Conservation (phyloP, 2,113 vertebrate genomes). For the Isurus oxyrinchus region DNA sequence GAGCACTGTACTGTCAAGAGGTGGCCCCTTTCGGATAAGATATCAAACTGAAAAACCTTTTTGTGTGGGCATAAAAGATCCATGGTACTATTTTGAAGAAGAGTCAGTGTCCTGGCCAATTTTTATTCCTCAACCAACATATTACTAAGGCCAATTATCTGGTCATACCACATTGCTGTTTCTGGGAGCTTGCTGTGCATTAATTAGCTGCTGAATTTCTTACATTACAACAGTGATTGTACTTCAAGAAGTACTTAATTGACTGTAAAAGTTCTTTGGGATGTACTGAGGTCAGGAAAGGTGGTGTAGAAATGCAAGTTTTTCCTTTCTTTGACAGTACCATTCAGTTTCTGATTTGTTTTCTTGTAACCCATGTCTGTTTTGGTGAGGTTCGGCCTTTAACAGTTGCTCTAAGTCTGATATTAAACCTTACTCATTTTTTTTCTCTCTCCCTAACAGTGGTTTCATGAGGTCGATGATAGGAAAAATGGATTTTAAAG, state of each 20-base stretch:
- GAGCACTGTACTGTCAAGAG: background rate
- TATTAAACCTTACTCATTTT: background rate
- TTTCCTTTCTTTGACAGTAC: background rate
- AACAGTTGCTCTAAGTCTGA: background rate
- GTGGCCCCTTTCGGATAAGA: background rate
- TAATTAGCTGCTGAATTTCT: background rate
- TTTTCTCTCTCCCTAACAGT: conserved; percentile 44
- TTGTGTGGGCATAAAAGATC: background rate
- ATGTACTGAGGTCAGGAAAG: background rate
- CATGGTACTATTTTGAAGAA: background rate
- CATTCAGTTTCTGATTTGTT: background rate
- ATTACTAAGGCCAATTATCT: background rate
- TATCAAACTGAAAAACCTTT: background rate
- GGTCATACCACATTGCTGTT: background rate
- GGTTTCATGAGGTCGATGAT: conserved; percentile 59
- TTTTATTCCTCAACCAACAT: background rate
- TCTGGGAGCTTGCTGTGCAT: background rate
- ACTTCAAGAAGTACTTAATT: background rate
- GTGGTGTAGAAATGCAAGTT: background rate
- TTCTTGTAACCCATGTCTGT: background rate
- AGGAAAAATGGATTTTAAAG: conserved; percentile 53
- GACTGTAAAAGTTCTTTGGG: background rate
- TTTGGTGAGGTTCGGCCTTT: background rate
- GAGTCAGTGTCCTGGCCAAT: background rate
- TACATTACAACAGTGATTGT: background rate